phyloP scores from a whole-genome alignment of 2,797 vertebrate species.

The Taenioides sp. region DNA sequence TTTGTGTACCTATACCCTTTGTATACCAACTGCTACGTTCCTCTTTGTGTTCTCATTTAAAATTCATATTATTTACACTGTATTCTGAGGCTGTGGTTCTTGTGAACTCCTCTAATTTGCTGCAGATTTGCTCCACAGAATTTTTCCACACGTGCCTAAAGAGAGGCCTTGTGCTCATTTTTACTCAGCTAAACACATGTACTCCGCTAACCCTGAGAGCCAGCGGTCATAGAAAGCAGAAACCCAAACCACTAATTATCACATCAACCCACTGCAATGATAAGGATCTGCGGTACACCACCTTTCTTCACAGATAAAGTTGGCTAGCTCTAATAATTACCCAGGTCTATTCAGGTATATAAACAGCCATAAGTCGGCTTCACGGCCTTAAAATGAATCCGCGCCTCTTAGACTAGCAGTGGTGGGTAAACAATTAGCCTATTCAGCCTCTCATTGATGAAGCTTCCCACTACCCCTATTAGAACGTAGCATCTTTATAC shows the following conservation, averaged over 20 bases:
- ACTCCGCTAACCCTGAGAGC: constrained; percentile 19
- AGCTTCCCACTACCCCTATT: constrained; percentile 73
- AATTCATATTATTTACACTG: neutral
- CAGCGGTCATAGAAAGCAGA: constrained; percentile 26
- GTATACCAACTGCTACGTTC: neutral
- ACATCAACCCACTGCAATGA: constrained; percentile 14
- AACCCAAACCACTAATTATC: constrained; percentile 40
- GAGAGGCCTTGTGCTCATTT: neutral
- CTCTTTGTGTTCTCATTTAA: neutral
- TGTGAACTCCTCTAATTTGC: neutral
- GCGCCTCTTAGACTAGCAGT: constrained; percentile 76
- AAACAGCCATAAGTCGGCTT: constrained; percentile 68
- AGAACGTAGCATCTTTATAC: constrained; percentile 76
- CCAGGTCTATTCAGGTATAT: constrained; percentile 59
- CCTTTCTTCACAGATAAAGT: constrained; percentile 60
- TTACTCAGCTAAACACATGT: neutral
- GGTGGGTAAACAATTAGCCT: constrained; percentile 83
- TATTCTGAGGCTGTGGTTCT: neutral
- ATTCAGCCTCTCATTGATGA: constrained; percentile 72
- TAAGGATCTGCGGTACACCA: constrained; percentile 38
- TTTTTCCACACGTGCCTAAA: neutral
- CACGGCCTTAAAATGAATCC: constrained; percentile 70
- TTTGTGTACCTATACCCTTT: neutral
- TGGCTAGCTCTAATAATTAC: constrained; percentile 57
- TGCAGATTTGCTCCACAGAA: neutral